phyloP scores from a whole-genome alignment of 2,113 vertebrate genomes.

The Coracopsis vasa region DNA sequence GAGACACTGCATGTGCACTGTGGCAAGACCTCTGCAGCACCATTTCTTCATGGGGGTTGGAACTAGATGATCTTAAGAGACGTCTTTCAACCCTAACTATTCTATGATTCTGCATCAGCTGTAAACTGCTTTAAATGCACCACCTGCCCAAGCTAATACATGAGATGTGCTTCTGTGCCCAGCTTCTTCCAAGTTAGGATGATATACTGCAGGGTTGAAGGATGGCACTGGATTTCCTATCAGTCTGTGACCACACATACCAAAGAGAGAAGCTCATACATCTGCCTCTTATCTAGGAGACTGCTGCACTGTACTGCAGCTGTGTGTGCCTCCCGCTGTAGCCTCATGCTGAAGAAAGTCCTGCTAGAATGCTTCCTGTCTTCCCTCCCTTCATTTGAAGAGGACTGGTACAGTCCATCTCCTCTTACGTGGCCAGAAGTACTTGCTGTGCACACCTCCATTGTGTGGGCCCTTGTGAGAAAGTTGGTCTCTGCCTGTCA shows the following conservation, averaged over 20 bases:
- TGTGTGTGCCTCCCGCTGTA: neutral
- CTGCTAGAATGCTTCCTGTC: neutral
- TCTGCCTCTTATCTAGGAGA: neutral
- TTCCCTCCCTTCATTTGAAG: neutral
- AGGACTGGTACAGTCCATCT: neutral
- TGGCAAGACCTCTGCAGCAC: neutral
- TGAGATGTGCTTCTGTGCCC: neutral
- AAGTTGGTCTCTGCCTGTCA: neutral
- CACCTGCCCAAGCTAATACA: neutral
- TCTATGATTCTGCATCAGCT: neutral
- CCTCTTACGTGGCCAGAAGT: neutral
- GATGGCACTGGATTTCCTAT: neutral
- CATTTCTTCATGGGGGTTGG: neutral
- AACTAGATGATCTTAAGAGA: neutral
- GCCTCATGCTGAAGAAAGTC: neutral
- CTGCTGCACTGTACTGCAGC: neutral
- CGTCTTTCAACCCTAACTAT: neutral
- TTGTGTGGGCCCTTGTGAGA: neutral
- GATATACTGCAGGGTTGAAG: neutral
- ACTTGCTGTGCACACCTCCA: accelerated
- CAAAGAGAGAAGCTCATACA: neutral
- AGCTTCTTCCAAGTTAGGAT: neutral
- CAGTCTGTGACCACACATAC: neutral
- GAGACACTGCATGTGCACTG: neutral
- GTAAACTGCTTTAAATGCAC: neutral